These are phyloP conservation scores for Silurus meridionalis DNA, from an alignment of 2,113 vertebrate species.

Conservation along the genomic window DNA sequence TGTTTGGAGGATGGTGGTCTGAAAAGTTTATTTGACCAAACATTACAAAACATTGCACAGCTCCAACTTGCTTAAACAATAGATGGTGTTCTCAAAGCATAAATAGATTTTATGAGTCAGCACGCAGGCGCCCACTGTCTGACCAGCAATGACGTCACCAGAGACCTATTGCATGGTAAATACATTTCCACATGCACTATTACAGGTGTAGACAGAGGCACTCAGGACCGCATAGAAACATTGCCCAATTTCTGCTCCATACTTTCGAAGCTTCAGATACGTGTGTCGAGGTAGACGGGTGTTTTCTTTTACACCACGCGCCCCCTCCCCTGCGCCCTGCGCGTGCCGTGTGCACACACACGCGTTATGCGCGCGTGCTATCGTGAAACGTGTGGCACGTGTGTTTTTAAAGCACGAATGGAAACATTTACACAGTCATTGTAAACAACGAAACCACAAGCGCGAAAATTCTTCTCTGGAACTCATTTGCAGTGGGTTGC, in stretches of 20 bases:
- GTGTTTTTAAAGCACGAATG: neutral
- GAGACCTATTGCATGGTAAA: no score
- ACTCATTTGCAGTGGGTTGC: neutral
- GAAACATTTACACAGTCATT: constrained; percentile 13
- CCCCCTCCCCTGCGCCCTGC: neutral
- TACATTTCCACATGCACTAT: neutral
- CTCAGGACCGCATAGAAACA: neutral
- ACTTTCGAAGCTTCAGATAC: neutral
- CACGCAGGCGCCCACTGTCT: neutral
- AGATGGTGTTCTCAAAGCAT: neutral
- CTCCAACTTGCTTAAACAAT: no score
- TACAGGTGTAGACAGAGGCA: neutral
- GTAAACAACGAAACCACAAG: constrained; percentile 7
- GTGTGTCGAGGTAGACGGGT: neutral
- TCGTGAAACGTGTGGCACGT: constrained; percentile 11
- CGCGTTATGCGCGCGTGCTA: neutral
- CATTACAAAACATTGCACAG: no score
- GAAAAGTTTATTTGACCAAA: no score
- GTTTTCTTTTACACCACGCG: neutral
- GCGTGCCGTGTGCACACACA: constrained; percentile 11
- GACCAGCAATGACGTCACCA: neutral
- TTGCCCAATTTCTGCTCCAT: neutral
- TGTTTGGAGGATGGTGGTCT: neutral
- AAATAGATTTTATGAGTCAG: neutral
- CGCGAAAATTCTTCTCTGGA: neutral